These are phyloP conservation scores for Leptinotarsa texana DNA, from an alignment of 1,140 invertebrate species.

Conservation along the genomic window DNA sequence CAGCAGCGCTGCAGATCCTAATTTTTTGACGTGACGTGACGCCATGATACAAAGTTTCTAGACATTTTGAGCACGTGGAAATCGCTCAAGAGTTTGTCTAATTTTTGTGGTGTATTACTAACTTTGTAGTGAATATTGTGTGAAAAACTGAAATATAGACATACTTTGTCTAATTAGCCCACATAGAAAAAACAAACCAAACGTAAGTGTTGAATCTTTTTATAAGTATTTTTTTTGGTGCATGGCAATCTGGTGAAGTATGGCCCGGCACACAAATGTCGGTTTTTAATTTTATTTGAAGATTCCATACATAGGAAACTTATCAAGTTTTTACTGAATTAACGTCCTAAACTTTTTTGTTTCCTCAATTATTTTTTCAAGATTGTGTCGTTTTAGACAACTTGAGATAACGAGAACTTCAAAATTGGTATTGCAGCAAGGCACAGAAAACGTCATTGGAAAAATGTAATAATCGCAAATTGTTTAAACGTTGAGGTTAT, in stretches of 20 bases:
- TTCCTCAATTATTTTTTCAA: too few relatives aligned
- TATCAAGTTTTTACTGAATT: background rate
- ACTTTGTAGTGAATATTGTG: slow-evolving; percentile 26
- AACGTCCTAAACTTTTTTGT: background rate
- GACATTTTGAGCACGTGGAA: slow-evolving; percentile 40
- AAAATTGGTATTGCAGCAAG: too few relatives aligned
- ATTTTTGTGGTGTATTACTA: slow-evolving; percentile 20
- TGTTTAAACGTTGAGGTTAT: too few relatives aligned
- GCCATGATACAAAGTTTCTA: slow-evolving; percentile 31
- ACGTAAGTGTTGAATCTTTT: slow-evolving; percentile 32
- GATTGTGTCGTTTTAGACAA: too few relatives aligned
- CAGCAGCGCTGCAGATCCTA: too few relatives aligned
- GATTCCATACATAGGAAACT: background rate
- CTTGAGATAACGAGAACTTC: too few relatives aligned
- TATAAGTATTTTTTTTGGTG: background rate
- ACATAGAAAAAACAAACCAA: slow-evolving; percentile 29
- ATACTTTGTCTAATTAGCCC: slow-evolving; percentile 22
- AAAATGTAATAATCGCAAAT: too few relatives aligned
- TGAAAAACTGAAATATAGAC: slow-evolving; percentile 24
- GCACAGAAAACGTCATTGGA: too few relatives aligned
- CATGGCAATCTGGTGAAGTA: background rate
- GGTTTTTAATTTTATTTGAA: background rate
- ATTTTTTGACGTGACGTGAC: slow-evolving; percentile 7
- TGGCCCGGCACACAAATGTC: slow-evolving; percentile 1
- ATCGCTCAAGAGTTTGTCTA: slow-evolving; percentile 17